phyloP scores from a whole-genome alignment of 2,113 vertebrate genomes.

The Platysteira castanea region DNA sequence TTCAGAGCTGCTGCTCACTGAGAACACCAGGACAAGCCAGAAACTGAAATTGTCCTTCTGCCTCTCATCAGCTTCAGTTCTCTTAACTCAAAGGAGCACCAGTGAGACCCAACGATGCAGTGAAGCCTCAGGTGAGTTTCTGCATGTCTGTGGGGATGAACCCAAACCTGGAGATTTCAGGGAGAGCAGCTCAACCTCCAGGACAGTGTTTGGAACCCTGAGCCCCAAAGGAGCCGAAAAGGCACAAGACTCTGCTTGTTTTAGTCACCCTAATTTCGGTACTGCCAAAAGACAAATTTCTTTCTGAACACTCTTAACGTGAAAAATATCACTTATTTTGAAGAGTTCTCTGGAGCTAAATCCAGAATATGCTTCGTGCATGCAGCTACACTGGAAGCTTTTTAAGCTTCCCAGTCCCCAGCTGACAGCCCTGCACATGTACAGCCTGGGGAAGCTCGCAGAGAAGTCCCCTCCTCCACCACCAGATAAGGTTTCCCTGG shows the following conservation, averaged over 20 bases:
- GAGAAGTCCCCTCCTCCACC: background rate
- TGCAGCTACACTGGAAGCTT: background rate
- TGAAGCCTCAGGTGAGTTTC: background rate
- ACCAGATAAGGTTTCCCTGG: background rate
- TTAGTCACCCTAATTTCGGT: background rate
- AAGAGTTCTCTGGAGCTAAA: background rate
- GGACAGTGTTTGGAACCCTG: background rate
- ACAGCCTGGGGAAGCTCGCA: background rate
- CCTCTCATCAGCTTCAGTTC: background rate
- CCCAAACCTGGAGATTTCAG: background rate
- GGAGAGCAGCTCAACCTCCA: background rate
- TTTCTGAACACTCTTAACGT: background rate
- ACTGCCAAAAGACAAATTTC: background rate
- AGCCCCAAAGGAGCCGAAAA: background rate
- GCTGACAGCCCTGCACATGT: background rate
- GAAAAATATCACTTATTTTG: constrained; percentile 4
- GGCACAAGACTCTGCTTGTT: background rate
- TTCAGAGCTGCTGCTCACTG: background rate
- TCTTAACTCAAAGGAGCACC: background rate
- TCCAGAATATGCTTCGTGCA: background rate
- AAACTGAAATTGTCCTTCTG: constrained; percentile 29
- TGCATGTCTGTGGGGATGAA: background rate
- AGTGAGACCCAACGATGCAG: fast-evolving
- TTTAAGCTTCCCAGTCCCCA: background rate
- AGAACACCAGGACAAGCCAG: background rate